Evolutionary conservation across 2,888 invertebrate genomes (phyloP).

Genomic region (Melinaea marsaeus): DNA sequence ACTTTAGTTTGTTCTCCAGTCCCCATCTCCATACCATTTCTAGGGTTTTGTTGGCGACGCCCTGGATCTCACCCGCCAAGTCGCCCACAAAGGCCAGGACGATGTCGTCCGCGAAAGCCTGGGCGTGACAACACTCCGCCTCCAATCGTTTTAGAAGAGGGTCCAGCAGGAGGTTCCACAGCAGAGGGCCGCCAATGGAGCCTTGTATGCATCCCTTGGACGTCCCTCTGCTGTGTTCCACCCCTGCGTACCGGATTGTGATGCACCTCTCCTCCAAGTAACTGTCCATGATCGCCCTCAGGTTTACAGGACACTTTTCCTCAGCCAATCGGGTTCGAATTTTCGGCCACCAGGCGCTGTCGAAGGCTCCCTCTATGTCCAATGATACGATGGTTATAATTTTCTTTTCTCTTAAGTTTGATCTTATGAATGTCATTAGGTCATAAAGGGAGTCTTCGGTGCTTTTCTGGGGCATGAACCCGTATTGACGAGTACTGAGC

Average conservation of each 20-base stretch:
- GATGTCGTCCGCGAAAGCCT: conserved; percentile 22
- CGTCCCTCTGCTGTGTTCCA: neutral
- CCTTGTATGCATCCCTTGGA: conserved; percentile 29
- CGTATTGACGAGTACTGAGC: no score
- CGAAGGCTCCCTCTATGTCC: no score
- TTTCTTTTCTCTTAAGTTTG: no score
- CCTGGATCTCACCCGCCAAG: neutral
- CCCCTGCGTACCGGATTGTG: conserved; percentile 9
- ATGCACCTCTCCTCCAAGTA: conserved; percentile 8
- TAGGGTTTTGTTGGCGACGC: conserved; percentile 13
- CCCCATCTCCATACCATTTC: neutral
- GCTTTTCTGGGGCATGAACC: no score
- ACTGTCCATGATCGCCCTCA: neutral
- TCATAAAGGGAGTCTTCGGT: no score
- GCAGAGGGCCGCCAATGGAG: conserved; percentile 18
- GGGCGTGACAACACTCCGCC: conserved; percentile 13
- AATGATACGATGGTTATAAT: no score
- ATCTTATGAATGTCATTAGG: no score
- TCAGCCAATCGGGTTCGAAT: no score
- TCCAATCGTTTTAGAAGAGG: conserved; percentile 15
- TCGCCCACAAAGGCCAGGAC: conserved; percentile 8
- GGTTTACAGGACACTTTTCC: no score
- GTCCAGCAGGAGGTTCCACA: conserved; percentile 29
- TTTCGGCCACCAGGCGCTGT: no score
- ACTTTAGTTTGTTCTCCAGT: neutral